Conservation (phyloP, 2,113 vertebrate species). For the Carettochelys insculpta region DNA sequence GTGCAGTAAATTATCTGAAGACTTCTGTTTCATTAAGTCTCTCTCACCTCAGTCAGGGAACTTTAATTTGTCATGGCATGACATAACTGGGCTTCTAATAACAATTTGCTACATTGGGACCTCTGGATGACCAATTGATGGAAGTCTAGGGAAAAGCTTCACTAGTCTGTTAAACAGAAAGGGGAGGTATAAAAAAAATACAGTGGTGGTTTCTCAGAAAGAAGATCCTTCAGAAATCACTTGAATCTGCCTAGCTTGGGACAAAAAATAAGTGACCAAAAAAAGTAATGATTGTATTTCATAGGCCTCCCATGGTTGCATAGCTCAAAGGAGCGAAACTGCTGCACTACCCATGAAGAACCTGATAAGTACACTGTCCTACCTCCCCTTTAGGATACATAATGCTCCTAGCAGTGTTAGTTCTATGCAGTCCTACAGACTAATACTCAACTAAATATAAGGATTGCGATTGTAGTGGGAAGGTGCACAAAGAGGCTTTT, state of each 20-base stretch:
- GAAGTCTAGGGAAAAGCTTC: background rate
- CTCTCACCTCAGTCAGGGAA: background rate
- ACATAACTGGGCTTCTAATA: too few species aligned
- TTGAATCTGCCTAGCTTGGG: background rate
- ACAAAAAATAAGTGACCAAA: background rate
- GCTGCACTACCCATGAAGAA: background rate
- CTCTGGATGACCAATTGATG: background rate
- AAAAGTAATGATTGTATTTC: background rate
- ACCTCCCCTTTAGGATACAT: background rate
- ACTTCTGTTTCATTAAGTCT: background rate
- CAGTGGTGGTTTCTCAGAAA: background rate
- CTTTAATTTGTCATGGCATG: background rate
- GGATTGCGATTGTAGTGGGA: background rate
- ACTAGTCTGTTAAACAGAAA: background rate
- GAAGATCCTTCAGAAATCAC: background rate
- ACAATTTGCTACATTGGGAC: too few species aligned
- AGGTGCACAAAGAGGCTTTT: background rate
- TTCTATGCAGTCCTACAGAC: background rate
- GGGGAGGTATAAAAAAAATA: background rate
- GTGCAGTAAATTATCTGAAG: background rate
- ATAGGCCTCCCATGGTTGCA: background rate
- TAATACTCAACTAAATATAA: background rate
- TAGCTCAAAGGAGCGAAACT: background rate
- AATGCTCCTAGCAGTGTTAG: background rate
- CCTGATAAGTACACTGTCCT: background rate